A percentile compares a stretch with the other conserved stretches of the same genome.
phyloP scores from a whole-genome alignment of 2,797 vertebrate genomes.

The Molossus molossus region DNA sequence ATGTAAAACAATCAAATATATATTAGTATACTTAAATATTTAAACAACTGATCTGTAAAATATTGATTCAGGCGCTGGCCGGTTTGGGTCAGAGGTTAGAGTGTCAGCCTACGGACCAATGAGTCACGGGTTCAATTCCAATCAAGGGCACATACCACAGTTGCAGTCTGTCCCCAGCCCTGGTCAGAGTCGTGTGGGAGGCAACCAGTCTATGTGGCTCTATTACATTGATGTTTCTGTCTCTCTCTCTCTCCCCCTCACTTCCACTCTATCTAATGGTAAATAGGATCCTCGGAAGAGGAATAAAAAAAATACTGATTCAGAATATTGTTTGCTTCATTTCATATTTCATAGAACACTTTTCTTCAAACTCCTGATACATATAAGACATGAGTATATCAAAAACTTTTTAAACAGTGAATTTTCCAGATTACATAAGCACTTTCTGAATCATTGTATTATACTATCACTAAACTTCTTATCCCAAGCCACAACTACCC shows the following conservation, averaged over 20 bases:
- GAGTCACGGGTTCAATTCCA: too few species aligned
- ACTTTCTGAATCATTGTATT: neutral
- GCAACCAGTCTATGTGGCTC: too few species aligned
- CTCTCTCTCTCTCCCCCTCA: too few species aligned
- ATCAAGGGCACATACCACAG: too few species aligned
- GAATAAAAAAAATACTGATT: neutral
- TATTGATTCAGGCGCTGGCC: neutral
- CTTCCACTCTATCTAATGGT: too few species aligned
- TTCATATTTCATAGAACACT: constrained; percentile 7
- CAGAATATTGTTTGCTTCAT: neutral
- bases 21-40: neutral
- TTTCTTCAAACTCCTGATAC: constrained; percentile 24
- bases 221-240: too few species aligned
- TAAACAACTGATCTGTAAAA: constrained; percentile 21
- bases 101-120: too few species aligned
- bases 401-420: neutral
- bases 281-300: too few species aligned
- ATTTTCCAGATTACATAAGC: constrained; percentile 22
- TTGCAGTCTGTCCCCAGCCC: too few species aligned
- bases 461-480: constrained; percentile 10
- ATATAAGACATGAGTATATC: neutral
- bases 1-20: neutral
- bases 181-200: too few species aligned
- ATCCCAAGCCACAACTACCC: neutral
- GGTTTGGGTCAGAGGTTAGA: too few species aligned